A percentile compares a stretch with the other conserved stretches of the same genome.
These are phyloP conservation scores for Gracilinanus agilis DNA, from an alignment of 2,113 vertebrate genomes.

Conservation along the genomic window DNA sequence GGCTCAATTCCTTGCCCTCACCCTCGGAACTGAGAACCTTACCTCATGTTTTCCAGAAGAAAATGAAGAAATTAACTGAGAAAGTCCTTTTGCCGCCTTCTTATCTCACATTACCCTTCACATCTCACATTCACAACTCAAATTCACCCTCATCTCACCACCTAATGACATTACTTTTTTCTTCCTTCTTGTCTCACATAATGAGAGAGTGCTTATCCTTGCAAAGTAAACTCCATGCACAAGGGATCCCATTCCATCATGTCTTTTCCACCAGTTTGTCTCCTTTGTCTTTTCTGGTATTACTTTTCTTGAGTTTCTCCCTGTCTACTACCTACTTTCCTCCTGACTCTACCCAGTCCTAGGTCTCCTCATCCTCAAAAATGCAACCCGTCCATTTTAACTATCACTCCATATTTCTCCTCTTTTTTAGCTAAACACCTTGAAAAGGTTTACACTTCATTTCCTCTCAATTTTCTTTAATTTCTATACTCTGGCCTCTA, in stretches of 20 bases:
- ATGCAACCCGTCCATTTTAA: not conserved
- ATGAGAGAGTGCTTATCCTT: not conserved
- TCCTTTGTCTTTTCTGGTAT: not conserved
- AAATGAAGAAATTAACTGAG: not conserved
- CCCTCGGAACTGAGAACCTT: not conserved
- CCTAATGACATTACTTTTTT: not conserved
- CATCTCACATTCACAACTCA: not conserved
- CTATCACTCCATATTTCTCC: not conserved
- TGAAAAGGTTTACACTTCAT: not conserved
- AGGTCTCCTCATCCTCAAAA: not conserved
- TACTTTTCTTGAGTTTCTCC: slow-evolving; percentile 1
- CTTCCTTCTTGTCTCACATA: not conserved
- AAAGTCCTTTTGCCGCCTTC: not conserved
- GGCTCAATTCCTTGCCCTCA: not conserved
- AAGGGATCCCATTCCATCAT: not conserved
- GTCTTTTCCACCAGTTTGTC: not conserved
- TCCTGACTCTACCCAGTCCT: not conserved
- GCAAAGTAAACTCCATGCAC: not conserved
- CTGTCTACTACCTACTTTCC: slow-evolving; percentile 32
- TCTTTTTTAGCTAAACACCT: not conserved
- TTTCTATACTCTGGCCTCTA: not conserved
- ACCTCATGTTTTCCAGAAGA: not conserved
- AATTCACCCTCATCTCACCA: not conserved
- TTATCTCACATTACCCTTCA: not conserved
- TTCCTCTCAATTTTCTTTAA: not conserved